Evolutionary conservation across 2,113 vertebrate species (phyloP).

Genomic region (Rhinichthys klamathensis): DNA sequence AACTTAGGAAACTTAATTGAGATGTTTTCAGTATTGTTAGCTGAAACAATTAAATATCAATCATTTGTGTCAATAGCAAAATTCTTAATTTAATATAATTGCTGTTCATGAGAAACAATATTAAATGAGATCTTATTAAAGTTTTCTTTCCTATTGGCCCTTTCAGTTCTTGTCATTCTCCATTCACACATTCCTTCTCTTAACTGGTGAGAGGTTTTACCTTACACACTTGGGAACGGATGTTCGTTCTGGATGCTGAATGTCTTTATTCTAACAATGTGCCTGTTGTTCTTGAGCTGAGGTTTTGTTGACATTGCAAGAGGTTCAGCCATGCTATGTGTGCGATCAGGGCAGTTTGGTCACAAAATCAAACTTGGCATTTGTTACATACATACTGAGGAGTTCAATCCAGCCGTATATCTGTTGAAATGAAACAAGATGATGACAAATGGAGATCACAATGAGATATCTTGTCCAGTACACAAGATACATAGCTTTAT

Average conservation of each 20-base stretch:
- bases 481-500: no score
- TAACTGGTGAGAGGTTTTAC: background rate
- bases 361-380: background rate
- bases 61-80: background rate
- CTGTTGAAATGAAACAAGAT: no score
- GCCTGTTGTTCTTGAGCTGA: conserved; percentile 24
- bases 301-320: background rate
- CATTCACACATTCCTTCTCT: background rate
- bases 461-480: no score
- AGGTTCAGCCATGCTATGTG: background rate
- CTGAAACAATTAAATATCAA: background rate
- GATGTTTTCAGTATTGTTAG: background rate
- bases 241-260: conserved; percentile 1
- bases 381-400: background rate
- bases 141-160: background rate
- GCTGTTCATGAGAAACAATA: background rate
- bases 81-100: background rate
- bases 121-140: background rate
- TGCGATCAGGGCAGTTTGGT: background rate
- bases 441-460: no score
- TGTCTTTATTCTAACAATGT: conserved; percentile 12
- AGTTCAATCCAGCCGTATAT: no score
- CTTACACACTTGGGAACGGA: conserved; percentile 24
- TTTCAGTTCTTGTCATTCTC: background rate
- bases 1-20: background rate